A percentile compares a stretch with the other conserved stretches of the same genome.
Conservation (phyloP, 2,888 invertebrate genomes). For the Limnephilus auricula region DNA sequence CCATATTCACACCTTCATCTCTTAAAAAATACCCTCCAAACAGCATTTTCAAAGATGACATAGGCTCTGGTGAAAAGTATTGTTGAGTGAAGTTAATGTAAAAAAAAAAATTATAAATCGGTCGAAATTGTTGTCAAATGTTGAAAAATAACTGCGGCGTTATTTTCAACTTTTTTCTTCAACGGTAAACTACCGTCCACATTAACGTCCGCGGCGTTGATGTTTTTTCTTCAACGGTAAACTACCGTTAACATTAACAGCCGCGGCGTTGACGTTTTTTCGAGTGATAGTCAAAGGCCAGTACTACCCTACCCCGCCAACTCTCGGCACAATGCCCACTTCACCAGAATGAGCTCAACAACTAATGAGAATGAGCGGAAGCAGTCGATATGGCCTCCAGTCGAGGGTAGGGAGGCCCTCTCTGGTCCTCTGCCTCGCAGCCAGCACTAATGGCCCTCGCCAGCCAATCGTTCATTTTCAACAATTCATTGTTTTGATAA, state of each 20-base stretch:
- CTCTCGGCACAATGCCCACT: not conserved
- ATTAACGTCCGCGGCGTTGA: not conserved
- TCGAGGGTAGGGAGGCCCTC: not conserved
- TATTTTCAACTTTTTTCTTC: not conserved
- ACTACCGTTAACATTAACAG: not conserved
- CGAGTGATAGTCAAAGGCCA: not conserved
- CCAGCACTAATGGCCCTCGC: not conserved
- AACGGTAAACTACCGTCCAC: not conserved
- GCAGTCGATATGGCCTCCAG: not conserved
- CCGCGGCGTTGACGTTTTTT: not conserved
- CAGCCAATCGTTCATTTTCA: not conserved
- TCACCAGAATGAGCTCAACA: not conserved
- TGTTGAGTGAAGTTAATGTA: too few species aligned
- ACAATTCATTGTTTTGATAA: not conserved
- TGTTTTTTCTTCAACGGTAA: not conserved
- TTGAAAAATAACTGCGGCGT: not conserved
- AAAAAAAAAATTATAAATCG: too few species aligned
- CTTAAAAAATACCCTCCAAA: too few species aligned
- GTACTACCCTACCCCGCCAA: not conserved
- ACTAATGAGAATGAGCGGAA: slow-evolving; percentile 2
- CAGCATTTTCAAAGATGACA: too few species aligned
- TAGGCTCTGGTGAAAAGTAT: too few species aligned
- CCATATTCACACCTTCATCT: too few species aligned
- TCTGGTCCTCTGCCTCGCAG: not conserved
- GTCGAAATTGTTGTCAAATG: not conserved